These are phyloP conservation scores for Schizopygopsis malacanthus DNA, from an alignment of 2,797 vertebrate species.

Conservation along the genomic window DNA sequence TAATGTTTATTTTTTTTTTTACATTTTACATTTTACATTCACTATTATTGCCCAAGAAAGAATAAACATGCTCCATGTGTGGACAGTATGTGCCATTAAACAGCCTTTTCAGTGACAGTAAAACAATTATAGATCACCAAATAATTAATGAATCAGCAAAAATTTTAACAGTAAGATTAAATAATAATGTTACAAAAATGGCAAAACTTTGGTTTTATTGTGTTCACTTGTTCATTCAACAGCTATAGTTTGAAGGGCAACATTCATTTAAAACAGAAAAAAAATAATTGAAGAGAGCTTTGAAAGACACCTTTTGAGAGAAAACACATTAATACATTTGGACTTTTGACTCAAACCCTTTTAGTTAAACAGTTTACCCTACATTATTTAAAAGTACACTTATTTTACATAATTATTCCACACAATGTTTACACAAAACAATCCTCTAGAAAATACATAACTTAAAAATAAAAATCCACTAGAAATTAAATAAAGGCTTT, in stretches of 20 bases:
- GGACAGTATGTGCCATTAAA: not conserved
- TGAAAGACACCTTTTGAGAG: not conserved
- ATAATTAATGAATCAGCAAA: too few relatives aligned
- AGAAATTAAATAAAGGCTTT: not conserved
- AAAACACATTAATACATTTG: not conserved
- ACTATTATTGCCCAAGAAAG: not conserved
- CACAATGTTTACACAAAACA: not conserved
- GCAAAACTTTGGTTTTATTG: not conserved
- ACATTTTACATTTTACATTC: not conserved
- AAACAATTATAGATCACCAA: not conserved
- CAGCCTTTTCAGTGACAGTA: not conserved
- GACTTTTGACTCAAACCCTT: not conserved
- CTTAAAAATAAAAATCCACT: not conserved
- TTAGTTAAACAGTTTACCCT: not conserved
- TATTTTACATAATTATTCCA: not conserved
- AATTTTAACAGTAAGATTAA: not conserved
- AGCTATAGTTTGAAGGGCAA: not conserved
- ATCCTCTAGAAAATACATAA: not conserved
- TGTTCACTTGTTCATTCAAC: not conserved
- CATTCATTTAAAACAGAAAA: not conserved
- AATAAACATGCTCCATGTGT: not conserved
- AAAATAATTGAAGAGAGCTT: not conserved
- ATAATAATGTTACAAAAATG: not conserved
- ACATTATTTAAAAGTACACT: slow-evolving; percentile 18
- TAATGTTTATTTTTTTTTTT: not conserved